Evolutionary conservation across 2,797 vertebrate genomes (phyloP), one percentile per base, ranked within the genome.

Genomic region (Bradypodion pumilum): DNA sequence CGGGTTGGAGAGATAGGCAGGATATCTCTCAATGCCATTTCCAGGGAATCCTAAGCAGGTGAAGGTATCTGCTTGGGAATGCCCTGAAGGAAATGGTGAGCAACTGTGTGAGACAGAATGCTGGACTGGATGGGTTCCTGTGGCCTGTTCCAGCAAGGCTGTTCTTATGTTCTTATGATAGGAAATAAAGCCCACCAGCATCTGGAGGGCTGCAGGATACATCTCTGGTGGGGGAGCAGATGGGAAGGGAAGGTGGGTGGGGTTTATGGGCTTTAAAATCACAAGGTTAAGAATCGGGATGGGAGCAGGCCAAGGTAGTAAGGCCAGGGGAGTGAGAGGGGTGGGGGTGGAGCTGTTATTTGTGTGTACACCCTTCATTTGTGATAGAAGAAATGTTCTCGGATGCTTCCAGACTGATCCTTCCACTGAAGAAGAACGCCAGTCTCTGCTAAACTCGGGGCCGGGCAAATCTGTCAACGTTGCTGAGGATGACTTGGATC

Each of bases 401-500:
- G 80, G 44, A n/a, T 77, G 23, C 19, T 86, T 82, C 37, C 56
- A 66, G 49, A 87, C 40, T 79, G 25, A 66, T 32, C 75, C 42
- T 59, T 70, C 84, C 40, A 76, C 1, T 6, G 0, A 0, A 0
- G 74, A n/a, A 19, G 91, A 92, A 4, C 80, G 46, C 81, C 91
- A 91, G 7, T 80, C 86, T 0, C 83, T 94, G 87, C 87, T 94
- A 56, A 88, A 88, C 46, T 82, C 96, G 32, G 95, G 96, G 1
- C 94, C 94, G 0, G 92, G 93, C 21, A 92, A 86, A 89, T 97
- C 96, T 0, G 94, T 97, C 90, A 98, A 97, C 0, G n/a, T 95
- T 63, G 90, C 81, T 44, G 95, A 92, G 29, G 95, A 93, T 27
- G 97, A 97, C 0, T 56, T 95, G 70, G 96, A 96, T 81, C 95